Conservation (phyloP, 2,888 invertebrate genomes). For the Cephus sareptanus region DNA sequence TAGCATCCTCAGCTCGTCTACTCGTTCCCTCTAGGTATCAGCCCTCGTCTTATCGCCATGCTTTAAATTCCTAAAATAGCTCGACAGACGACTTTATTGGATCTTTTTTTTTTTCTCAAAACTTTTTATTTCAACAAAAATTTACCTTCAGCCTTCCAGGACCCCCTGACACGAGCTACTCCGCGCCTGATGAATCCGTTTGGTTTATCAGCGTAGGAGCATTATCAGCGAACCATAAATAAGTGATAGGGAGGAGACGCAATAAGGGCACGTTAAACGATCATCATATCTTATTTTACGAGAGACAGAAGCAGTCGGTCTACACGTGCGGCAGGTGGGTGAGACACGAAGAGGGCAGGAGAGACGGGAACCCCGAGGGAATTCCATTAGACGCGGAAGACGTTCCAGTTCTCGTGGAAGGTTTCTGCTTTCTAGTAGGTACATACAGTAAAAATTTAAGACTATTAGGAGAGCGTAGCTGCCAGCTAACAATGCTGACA, state of each 20-base stretch:
- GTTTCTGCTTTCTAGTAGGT: constrained; percentile 20
- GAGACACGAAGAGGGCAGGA: background rate
- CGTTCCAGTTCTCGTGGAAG: constrained; percentile 28
- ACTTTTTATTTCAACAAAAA: background rate
- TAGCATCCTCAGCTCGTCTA: background rate
- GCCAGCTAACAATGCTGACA: constrained; percentile 47
- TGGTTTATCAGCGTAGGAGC: background rate
- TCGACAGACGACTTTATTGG: background rate
- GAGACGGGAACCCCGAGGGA: constrained; percentile 34
- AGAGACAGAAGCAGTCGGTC: background rate
- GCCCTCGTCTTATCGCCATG: background rate
- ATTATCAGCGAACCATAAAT: background rate
- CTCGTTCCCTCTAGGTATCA: background rate
- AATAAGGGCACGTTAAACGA: background rate
- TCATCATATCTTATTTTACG: background rate
- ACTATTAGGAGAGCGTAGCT: constrained; percentile 46
- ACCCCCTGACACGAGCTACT: background rate
- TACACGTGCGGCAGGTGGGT: background rate
- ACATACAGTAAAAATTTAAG: constrained; percentile 51
- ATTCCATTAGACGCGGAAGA: constrained; percentile 49
- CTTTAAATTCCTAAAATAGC: background rate
- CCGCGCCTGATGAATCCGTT: background rate
- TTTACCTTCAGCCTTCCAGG: background rate
- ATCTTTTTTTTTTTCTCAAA: background rate
- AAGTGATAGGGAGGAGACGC: background rate